Conservation (phyloP, 2,888 invertebrate genomes). For the Trichacis sp. region DNA sequence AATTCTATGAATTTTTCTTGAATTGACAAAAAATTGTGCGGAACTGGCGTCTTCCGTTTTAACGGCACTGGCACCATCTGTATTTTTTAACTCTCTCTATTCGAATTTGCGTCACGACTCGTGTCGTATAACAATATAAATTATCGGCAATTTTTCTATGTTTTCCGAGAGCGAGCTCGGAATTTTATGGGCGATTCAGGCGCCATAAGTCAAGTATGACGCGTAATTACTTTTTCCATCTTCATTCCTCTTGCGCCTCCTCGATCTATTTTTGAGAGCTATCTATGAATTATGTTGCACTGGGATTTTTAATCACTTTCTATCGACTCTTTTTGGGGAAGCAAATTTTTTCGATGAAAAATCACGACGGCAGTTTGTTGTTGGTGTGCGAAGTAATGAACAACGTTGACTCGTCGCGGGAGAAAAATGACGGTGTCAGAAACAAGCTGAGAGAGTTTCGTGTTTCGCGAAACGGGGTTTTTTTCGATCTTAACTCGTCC, state of each 20-base stretch:
- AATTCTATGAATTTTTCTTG: too few species aligned
- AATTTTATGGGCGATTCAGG: conserved; percentile 57
- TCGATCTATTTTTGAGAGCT: not conserved
- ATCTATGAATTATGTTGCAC: not conserved
- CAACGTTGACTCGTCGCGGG: conserved; percentile 23
- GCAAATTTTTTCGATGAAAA: not conserved
- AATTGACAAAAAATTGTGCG: too few species aligned
- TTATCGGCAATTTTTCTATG: too few species aligned
- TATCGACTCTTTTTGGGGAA: too few species aligned
- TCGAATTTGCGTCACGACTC: too few species aligned
- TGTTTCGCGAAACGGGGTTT: conserved; percentile 34
- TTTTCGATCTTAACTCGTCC: conserved; percentile 45
- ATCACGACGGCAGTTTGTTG: not conserved
- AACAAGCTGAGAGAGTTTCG: conserved; percentile 33
- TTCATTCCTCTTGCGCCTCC: conserved; percentile 39
- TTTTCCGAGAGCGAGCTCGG: too few species aligned
- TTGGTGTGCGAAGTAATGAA: not conserved
- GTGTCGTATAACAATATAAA: too few species aligned
- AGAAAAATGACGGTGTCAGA: conserved; percentile 32
- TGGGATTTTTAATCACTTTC: too few species aligned
- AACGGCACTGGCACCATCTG: too few species aligned
- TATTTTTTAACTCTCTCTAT: too few species aligned
- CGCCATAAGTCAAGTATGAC: conserved; percentile 66
- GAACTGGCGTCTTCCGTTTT: too few species aligned
- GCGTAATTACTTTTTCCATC: conserved; percentile 56